phyloP scores from a whole-genome alignment of 1,140 invertebrate species.

The Eurytemora carolleeae region DNA sequence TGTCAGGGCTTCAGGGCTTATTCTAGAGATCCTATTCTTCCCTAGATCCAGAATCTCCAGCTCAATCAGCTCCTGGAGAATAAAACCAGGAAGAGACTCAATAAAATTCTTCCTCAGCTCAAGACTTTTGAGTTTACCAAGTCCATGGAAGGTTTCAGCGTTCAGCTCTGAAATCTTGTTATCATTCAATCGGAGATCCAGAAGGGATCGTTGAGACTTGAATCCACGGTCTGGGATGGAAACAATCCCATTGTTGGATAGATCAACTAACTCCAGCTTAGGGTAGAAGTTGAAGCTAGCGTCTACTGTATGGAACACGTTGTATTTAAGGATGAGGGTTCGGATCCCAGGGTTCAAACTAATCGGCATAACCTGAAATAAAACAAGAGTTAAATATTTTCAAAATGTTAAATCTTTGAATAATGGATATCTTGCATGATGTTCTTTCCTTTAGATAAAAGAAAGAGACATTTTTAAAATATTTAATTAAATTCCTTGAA shows the following conservation, averaged over 20 bases:
- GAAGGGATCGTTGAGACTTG: not conserved
- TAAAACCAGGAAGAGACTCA: not conserved
- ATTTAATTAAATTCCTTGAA: no score
- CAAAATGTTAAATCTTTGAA: no score
- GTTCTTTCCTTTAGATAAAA: no score
- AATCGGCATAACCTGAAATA: not conserved
- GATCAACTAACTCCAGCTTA: not conserved
- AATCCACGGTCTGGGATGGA: not conserved
- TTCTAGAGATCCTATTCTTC: not conserved
- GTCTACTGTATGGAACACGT: not conserved
- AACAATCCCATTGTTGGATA: not conserved
- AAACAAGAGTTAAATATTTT: no score
- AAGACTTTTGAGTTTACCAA: not conserved
- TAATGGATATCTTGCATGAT: no score
- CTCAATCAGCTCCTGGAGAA: not conserved
- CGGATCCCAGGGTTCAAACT: not conserved
- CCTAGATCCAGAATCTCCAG: not conserved
- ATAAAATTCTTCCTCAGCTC: not conserved
- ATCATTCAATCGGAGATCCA: not conserved
- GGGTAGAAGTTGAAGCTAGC: not conserved
- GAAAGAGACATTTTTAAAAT: no score
- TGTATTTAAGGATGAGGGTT: not conserved
- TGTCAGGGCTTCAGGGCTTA: not conserved
- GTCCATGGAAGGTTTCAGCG: not conserved
- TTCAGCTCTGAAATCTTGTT: not conserved